Percentiles rank a stretch among this genome's conserved stretches.
These are phyloP conservation scores for Catostomus latipinnis DNA, from an alignment of 2,797 vertebrate genomes.

Conservation along the genomic window DNA sequence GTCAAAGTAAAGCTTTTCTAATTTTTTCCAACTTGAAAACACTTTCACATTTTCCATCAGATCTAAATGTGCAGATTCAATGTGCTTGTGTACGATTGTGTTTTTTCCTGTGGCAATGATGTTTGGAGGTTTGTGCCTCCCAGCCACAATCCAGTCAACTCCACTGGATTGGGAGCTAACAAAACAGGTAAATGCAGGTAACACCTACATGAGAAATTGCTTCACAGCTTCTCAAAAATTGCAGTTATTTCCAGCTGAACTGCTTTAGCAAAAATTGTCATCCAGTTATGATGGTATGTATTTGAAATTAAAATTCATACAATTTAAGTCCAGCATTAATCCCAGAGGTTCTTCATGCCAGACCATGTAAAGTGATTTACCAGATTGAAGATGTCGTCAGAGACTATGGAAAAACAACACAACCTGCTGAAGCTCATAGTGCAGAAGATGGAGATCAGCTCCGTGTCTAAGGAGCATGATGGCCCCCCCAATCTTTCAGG, in stretches of 20 bases:
- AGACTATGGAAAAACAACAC: constrained; percentile 83
- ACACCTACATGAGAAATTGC: background rate
- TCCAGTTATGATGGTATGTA: background rate
- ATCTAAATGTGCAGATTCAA: background rate
- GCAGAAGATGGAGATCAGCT: constrained; percentile 88
- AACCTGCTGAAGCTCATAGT: constrained; percentile 85
- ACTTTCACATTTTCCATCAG: no score
- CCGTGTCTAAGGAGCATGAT: constrained; percentile 84
- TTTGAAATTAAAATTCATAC: background rate
- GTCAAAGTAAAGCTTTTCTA: no score
- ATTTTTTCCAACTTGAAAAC: no score
- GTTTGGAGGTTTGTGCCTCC: constrained; percentile 32
- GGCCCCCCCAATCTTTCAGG: constrained; percentile 74
- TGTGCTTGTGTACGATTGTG: constrained; percentile 42
- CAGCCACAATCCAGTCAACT: constrained; percentile 49
- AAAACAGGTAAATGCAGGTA: constrained; percentile 87
- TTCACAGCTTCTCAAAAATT: background rate
- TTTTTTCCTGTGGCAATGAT: constrained; percentile 21
- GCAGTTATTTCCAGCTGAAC: background rate
- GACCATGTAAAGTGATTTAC: background rate
- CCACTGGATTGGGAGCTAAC: constrained; percentile 82
- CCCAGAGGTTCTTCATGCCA: background rate
- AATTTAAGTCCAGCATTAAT: background rate
- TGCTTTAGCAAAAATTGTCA: no score
- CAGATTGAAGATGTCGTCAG: constrained; percentile 84